Conservation (phyloP, 2,888 invertebrate genomes). For the Epirrhoe alternata region DNA sequence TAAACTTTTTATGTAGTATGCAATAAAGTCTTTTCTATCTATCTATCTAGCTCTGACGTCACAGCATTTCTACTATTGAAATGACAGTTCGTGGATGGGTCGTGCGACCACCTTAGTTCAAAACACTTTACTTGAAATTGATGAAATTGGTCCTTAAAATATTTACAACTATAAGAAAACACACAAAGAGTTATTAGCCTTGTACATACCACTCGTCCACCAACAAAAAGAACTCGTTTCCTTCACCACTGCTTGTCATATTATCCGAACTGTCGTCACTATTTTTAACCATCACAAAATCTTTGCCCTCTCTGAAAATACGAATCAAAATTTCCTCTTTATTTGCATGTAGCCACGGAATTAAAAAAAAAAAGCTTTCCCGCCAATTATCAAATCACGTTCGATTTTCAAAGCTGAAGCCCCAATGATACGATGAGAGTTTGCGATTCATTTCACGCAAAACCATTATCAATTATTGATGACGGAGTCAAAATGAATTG, state of each 20-base stretch:
- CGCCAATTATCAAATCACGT: conserved; percentile 34
- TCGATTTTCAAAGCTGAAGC: conserved; percentile 40
- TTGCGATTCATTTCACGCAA: conserved; percentile 14
- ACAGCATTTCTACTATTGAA: too few species aligned
- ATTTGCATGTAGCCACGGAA: conserved; percentile 16
- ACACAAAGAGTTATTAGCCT: conserved; percentile 49
- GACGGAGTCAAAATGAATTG: conserved; percentile 11
- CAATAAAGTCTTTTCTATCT: too few species aligned
- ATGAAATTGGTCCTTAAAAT: not conserved
- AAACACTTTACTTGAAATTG: not conserved
- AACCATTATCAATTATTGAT: conserved; percentile 1
- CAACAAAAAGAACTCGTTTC: conserved; percentile 73
- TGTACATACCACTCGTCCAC: conserved; percentile 76
- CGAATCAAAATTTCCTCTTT: conserved; percentile 52
- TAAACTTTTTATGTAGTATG: too few species aligned
- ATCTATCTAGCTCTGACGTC: too few species aligned
- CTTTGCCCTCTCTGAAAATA: conserved; percentile 77
- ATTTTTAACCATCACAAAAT: conserved; percentile 74
- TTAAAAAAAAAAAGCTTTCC: conserved; percentile 34
- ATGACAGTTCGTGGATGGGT: too few species aligned
- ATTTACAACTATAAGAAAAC: conserved; percentile 33
- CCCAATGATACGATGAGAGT: conserved; percentile 48
- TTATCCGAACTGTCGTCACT: conserved; percentile 72
- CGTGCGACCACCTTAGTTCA: too few species aligned
- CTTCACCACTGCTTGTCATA: conserved; percentile 65